Conservation (phyloP, 2,797 vertebrate genomes). For the Petrocephalus schoutedeni region DNA sequence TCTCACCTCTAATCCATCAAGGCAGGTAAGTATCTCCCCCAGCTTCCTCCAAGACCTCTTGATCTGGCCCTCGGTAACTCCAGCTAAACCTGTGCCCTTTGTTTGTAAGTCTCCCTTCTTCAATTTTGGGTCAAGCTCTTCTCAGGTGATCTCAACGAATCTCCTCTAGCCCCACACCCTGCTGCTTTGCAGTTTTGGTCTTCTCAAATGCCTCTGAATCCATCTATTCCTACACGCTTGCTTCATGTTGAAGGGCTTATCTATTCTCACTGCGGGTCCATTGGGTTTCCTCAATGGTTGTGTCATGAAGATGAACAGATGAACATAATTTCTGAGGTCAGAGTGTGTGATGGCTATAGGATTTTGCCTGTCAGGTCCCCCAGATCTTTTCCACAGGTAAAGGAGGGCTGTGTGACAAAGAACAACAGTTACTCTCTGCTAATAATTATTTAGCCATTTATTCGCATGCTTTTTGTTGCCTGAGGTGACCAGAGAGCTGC, state of each 20-base stretch:
- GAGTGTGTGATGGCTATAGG: not conserved
- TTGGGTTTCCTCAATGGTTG: not conserved
- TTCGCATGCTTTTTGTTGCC: not conserved
- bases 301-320: not conserved
- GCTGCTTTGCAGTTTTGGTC: not conserved
- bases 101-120: not conserved
- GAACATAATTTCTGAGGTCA: not conserved
- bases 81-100: not conserved
- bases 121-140: not conserved
- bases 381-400: not conserved
- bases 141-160: not conserved
- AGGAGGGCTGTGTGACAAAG: not conserved
- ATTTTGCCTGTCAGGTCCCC: not conserved
- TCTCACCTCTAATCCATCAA: conserved; percentile 18
- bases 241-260: not conserved
- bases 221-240: not conserved
- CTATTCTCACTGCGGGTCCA: not conserved
- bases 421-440: not conserved
- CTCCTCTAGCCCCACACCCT: not conserved
- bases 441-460: not conserved
- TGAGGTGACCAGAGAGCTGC: not conserved
- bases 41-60: not conserved
- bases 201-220: not conserved
- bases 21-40: not conserved
- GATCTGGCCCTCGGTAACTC: not conserved